Base-by-base conservation (phyloP, 1,140 invertebrate genomes). In the Hypsibius dujardini region DNA sequence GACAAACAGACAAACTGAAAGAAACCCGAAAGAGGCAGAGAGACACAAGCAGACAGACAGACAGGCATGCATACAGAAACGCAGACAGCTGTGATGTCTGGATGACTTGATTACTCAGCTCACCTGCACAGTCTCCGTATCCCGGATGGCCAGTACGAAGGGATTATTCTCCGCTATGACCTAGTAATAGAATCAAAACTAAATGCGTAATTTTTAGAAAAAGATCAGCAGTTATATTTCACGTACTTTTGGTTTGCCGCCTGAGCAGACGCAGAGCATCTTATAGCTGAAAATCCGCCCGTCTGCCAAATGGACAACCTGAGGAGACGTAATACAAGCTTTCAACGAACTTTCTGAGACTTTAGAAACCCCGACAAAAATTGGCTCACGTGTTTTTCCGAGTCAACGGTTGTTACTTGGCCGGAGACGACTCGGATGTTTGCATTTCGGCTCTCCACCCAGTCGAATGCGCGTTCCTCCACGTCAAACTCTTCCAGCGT, bases 201-300 rank as follows among this genome's bases (percentile, higher is more conserved):
- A 40, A 72, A 46, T 70, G 56, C 46, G 72, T 69, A 47, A 74
- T 47, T 40, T 69, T 59, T 1, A 1, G 47, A 74, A 62, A 71
- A 56, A 71, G 47, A 71, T 62, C 60, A 40, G 15, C 1, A 71
- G 14, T 7, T 62, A 14, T 3, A 72, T 60, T 46, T 0, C 14
- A 60, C 56, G n/a, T 15, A 7, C 78, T 79, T 88, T 91, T 2
- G 94, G 90, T 75, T 80, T 82, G 50, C 87, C 92, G 14, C 94
- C 94, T 50, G 86, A 88, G 78, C 92, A 96, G 50, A 98, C 82
- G 77, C 93, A 97, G 1, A 97, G 77, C 79, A 88, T 88, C 73
- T 86, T 81, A 81, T 93, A 98, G 28, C 81, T 79, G 46, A 92
- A 83, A 56, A 71, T 77, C 75, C 77, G 77, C 40, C 84, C 84